Evolutionary conservation across 2,888 invertebrate genomes (phyloP), one percentile per base, ranked within the genome.

Genomic region (Conops quadrifasciatus): DNA sequence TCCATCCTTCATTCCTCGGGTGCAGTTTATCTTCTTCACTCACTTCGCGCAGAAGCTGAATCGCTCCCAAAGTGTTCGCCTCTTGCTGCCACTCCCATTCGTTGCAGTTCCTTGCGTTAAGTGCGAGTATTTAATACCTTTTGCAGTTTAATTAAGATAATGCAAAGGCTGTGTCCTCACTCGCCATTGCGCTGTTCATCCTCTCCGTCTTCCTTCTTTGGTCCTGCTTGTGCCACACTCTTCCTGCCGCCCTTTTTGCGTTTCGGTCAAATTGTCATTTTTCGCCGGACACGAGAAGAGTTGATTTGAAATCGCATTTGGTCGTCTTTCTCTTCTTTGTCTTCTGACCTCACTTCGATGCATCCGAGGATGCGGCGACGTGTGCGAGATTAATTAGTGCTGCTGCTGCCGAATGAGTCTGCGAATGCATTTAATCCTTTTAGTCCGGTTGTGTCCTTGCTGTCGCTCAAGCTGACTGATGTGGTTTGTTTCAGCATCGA

Each of bases 71-170:
- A 36, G 36, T 36, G 9, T 36, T 36, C 36, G 9, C 36, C 36
- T 36, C 5, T 1, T 56, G 19, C 15, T 58, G 58, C 58, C 26
- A 16, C 58, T 28, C 26, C 26, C 58, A 24, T 9, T 53, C 21
- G 53, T 3, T 21, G 2, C 16, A 9, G 5, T 2, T 3, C 26
- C 24, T 2, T 24, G 15, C 21, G n/a, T 45, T 7, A 24, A 26
- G 24, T n/a, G 30, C 19, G 58, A 30, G n/a, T 36, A 47, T 62
- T 65, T 58, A 60, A 66, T 71, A 51, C 59, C 68, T 68, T 68
- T 68, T 49, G 67, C 45, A 67, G 67, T 64, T 64, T 67, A 71
- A 71, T 71, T 71, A 71, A 71, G 64, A 67, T 71, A 67, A 67
- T 71, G 71, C 71, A 66, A 53, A 66, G 60, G 51, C 60, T 51